Conservation (phyloP, 2,797 vertebrate genomes). For the Cephalopachus bancanus region DNA sequence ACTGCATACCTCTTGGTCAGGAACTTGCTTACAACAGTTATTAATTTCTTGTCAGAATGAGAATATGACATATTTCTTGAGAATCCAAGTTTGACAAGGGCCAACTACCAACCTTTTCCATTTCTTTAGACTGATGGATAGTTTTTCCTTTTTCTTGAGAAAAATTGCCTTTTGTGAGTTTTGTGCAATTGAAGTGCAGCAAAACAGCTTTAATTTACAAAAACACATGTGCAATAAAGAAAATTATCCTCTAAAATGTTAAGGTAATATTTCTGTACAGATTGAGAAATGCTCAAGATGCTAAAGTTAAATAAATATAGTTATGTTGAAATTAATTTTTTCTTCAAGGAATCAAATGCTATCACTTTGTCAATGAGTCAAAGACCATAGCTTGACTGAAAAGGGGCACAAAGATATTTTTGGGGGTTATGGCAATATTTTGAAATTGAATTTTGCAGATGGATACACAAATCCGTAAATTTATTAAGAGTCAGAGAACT, state of each 20-base stretch:
- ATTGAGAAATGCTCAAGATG: slow-evolving; percentile 67
- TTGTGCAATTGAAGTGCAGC: slow-evolving; percentile 18
- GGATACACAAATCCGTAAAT: neutral
- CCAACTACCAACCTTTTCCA: neutral
- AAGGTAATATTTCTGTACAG: slow-evolving; percentile 65
- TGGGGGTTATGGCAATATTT: neutral
- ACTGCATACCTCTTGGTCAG: neutral
- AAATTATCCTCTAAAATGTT: neutral
- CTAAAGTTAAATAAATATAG: slow-evolving; percentile 80
- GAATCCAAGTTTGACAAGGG: neutral
- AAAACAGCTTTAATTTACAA: slow-evolving; percentile 37
- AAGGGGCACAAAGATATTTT: neutral
- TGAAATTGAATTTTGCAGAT: slow-evolving; percentile 8
- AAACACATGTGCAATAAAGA: neutral
- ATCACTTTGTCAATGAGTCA: slow-evolving; percentile 37
- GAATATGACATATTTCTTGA: neutral
- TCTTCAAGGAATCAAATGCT: neutral
- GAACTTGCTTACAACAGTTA: neutral
- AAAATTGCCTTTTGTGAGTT: neutral
- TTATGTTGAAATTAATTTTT: slow-evolving; percentile 72
- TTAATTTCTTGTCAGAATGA: neutral
- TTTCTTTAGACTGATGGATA: neutral
- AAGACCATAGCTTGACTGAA: slow-evolving; percentile 45
- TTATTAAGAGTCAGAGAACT: slow-evolving; percentile 2
- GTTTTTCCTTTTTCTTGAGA: neutral